Base-by-base conservation (phyloP, 2,113 vertebrate genomes). In the Atractosteus spatula region DNA sequence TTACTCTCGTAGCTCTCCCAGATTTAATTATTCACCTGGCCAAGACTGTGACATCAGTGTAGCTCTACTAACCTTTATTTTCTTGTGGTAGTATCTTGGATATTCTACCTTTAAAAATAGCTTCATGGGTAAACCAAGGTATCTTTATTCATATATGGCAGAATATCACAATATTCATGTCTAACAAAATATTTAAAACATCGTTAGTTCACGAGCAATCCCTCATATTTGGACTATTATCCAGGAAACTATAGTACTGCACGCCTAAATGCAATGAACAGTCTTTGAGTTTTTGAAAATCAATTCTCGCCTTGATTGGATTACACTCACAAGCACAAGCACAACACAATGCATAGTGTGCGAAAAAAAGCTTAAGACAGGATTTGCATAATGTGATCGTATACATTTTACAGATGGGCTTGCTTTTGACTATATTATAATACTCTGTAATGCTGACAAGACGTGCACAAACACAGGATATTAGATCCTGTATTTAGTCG, bases 301-400 rank as follows among this genome's bases (percentile, higher is more conserved):
- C 29, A 29, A 29, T 29, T 29, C 29, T 29, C 2, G 29, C 29
- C 29, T 29, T 68, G 64, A 70, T 59, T 62, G 51, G 71, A 73
- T 75, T 65, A 75, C 64, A 44, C 71, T 43, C 56, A 70, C 56
- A 16, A 66, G 47, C 71, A 65, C n/a, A 12, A 54, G 3, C 62
- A 16, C 68, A 62, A 70, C 16, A 41, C 55, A 29, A 0, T 51
- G 47, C 10, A 7, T 7, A 51, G 10, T 5, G 4, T 55, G 56
- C 54, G 45, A 56, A 47, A 62, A 71, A 66, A 62, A 74, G 57
- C 59, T 73, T 72, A 68, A 44, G 73, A 55, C 47, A 69, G 75
- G 70, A 68, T 77, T 77, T 75, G 62, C 43, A 47, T 51, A 43
- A 76, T 64, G 61, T 43, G 69, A 54, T 63, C 71, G 62, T 67